These are phyloP conservation scores for Cyclina sinensis DNA, from an alignment of 1,140 invertebrate species.

Conservation along the genomic window DNA sequence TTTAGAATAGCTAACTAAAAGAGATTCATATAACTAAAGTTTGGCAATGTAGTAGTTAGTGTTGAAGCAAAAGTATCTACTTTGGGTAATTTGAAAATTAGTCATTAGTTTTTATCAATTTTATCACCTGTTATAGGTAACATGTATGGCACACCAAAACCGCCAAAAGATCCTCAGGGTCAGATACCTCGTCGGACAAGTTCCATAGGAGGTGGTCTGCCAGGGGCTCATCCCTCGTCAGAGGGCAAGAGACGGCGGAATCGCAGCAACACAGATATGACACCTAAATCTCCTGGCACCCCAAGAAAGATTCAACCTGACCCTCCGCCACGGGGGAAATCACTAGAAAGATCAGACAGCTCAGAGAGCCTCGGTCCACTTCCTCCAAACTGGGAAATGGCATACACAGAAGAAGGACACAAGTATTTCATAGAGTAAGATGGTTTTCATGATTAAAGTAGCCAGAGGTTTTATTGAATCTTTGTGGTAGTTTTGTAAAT, in stretches of 20 bases:
- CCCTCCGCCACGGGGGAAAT: constrained; percentile 78
- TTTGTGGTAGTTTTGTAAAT: no score
- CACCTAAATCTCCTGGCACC: constrained; percentile 72
- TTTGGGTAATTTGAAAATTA: no score
- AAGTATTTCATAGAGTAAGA: constrained; percentile 99
- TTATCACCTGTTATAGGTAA: constrained; percentile 83
- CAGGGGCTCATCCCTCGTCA: constrained; percentile 88
- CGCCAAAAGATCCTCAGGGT: constrained; percentile 85
- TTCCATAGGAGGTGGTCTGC: constrained; percentile 85
- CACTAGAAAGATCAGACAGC: constrained; percentile 78
- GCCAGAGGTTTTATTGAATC: no score
- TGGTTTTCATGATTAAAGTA: no score
- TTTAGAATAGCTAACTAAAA: no score
- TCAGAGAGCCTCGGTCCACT: constrained; percentile 92
- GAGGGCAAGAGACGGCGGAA: constrained; percentile 89
- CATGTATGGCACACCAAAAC: constrained; percentile 88
- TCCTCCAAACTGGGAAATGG: constrained; percentile 98
- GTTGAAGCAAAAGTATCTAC: no score
- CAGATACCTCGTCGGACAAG: constrained; percentile 78
- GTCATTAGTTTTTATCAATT: no score
- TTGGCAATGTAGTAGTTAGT: no score
- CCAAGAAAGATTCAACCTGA: constrained; percentile 76
- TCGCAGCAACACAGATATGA: constrained; percentile 87
- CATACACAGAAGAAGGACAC: constrained; percentile 98
- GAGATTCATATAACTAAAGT: no score